Evolutionary conservation across 1,140 invertebrate genomes (phyloP).

Genomic region (Nephila pilipes): DNA sequence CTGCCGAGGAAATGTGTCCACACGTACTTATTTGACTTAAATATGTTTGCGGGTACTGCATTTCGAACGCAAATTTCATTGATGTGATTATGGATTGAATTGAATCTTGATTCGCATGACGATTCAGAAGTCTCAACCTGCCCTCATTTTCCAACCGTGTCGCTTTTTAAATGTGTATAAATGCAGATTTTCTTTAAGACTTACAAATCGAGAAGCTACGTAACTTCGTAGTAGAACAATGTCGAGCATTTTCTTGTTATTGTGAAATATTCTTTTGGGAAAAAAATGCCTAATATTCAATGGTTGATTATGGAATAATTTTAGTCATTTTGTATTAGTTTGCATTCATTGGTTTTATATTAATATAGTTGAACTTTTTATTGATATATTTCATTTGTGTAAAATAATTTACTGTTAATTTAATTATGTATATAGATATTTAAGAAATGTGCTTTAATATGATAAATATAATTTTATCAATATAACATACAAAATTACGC

Average conservation of each 20-base stretch:
- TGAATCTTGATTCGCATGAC: neutral
- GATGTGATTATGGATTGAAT: neutral
- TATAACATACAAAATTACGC: no score
- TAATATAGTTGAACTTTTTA: no score
- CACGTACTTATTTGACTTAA: neutral
- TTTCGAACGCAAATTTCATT: neutral
- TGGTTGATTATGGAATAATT: neutral
- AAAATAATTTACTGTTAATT: no score
- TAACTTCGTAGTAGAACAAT: constrained; percentile 5
- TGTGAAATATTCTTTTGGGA: neutral
- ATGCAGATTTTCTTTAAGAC: neutral
- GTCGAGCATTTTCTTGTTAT: neutral
- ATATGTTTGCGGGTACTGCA: neutral
- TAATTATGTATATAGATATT: no score
- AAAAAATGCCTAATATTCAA: neutral
- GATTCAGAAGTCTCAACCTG: neutral
- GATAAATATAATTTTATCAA: no score
- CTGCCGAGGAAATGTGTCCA: no score
- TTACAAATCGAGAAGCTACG: neutral
- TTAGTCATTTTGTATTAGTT: no score
- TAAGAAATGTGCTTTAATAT: no score
- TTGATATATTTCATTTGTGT: no score
- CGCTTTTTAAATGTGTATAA: neutral
- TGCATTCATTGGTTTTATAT: neutral
- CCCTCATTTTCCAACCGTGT: neutral